These are phyloP conservation scores for Chymomyza amoena DNA, from an alignment of 2,888 invertebrate genomes.

Conservation along the genomic window DNA sequence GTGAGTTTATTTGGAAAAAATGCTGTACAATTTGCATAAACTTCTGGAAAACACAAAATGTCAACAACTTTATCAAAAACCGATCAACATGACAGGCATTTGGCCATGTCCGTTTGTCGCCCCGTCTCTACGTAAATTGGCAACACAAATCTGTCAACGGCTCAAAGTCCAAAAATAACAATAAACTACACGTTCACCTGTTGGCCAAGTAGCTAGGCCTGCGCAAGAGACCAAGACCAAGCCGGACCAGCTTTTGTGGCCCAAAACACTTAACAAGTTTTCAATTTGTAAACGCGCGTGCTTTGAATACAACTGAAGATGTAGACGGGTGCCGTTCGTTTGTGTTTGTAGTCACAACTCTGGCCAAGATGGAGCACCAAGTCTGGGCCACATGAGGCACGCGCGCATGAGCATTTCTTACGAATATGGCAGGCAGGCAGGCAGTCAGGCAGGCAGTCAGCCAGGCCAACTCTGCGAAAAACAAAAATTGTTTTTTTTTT, in stretches of 20 bases:
- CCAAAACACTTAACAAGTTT: constrained; percentile 65
- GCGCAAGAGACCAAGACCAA: background rate
- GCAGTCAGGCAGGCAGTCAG: constrained; percentile 36
- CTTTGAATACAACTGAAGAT: constrained; percentile 60
- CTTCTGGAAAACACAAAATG: constrained; percentile 47
- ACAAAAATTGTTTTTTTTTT: constrained; percentile 13
- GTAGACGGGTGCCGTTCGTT: background rate
- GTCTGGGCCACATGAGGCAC: constrained; percentile 53
- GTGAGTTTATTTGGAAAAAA: constrained; percentile 39
- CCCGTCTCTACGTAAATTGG: constrained; percentile 48
- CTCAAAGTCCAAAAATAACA: constrained; percentile 23
- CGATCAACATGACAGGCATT: constrained; percentile 35
- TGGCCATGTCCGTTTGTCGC: background rate
- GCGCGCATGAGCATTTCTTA: constrained; percentile 53
- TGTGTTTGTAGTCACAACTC: background rate
- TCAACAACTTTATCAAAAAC: constrained; percentile 61
- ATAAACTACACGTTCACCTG: constrained; percentile 48
- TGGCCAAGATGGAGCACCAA: constrained; percentile 8
- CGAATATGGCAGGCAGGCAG: constrained; percentile 49
- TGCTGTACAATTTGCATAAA: constrained; percentile 54
- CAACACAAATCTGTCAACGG: constrained; percentile 62
- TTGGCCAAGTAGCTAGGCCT: constrained; percentile 24
- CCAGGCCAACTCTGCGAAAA: constrained; percentile 16
- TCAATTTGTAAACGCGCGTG: constrained; percentile 73
- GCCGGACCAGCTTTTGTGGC: background rate